Base-by-base conservation (phyloP, 2,888 invertebrate genomes). In the Stegana nigrithorax region DNA sequence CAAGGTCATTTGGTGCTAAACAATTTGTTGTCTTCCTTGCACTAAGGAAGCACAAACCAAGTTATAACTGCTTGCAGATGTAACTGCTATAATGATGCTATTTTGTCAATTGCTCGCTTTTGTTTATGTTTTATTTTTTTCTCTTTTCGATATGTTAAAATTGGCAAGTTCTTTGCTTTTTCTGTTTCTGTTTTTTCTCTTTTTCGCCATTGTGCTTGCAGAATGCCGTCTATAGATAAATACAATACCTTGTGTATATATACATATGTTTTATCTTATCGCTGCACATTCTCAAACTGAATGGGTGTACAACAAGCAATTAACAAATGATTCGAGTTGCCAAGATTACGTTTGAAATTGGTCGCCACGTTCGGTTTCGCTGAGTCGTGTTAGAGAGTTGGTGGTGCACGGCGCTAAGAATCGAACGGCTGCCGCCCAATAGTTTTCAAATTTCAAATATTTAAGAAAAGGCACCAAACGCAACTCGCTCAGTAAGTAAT, bases 231-330 rank as follows among this genome's bases (percentile, higher is more conserved):
- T 39, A 36, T 36, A n/a, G 5, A n/a, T n/a, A n/a, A n/a, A n/a
- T 39, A 39, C 39, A 14, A 39, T 21, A 23, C 14, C 26, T 51
- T 2, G 10, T 36, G 26, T 23, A 55, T 55, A 36, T 14, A 19
- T 14, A 29, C 53, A 57, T 7, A 14, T 44, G 17, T 42, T 45
- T 59, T 71, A 80, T 80, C 78, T 78, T 80, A 78, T 80, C 78
- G 65, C 63, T 59, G 65, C 69, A 70, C 70, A 73, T 67, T 72
- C 73, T 72, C 69, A 66, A 70, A 68, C 73, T 66, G 72, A 71
- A 72, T 70, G 75, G 65, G 67, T 71, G 73, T 75, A 80, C 80
- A 78, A 78, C 78, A 78, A 78, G 75, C 79, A 78, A 78, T 78
- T 78, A 80, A 72, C 79, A 79, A 78, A 72, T 79, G 77, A 76